These are phyloP conservation scores for Laticauda colubrina DNA, from an alignment of 2,113 vertebrate genomes.

Conservation along the genomic window DNA sequence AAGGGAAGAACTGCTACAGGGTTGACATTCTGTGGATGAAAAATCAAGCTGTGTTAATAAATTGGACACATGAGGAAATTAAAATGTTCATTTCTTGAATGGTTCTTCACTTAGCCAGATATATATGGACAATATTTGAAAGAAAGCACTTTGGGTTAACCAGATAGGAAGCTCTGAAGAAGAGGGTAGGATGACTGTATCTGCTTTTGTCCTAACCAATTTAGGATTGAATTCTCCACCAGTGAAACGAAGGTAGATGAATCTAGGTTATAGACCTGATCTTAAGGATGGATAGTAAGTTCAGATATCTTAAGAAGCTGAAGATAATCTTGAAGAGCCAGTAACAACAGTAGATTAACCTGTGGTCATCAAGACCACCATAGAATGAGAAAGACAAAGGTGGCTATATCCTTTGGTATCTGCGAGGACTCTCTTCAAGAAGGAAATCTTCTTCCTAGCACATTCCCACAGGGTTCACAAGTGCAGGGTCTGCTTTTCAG, in stretches of 20 bases:
- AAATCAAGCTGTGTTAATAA: neutral
- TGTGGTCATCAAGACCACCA: neutral
- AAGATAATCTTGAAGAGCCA: neutral
- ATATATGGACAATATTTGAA: no score
- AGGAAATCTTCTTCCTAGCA: no score
- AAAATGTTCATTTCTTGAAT: neutral
- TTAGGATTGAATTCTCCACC: neutral
- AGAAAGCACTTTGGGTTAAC: neutral
- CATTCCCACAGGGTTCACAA: no score
- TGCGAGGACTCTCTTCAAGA: neutral
- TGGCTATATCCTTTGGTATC: neutral
- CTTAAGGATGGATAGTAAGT: neutral
- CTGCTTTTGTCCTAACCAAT: neutral
- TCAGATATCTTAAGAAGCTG: neutral
- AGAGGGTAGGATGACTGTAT: neutral
- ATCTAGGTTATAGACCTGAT: neutral
- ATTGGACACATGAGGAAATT: neutral
- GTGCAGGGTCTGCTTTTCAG: no score
- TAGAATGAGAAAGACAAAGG: neutral
- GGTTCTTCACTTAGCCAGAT: neutral
- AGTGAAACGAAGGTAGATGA: neutral
- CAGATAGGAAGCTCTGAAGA: neutral
- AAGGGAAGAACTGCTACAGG: neutral
- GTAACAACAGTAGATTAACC: neutral
- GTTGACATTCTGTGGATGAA: neutral